phyloP scores from a whole-genome alignment of 2,888 invertebrate species.

The Amblyjoppa fuscipennis region DNA sequence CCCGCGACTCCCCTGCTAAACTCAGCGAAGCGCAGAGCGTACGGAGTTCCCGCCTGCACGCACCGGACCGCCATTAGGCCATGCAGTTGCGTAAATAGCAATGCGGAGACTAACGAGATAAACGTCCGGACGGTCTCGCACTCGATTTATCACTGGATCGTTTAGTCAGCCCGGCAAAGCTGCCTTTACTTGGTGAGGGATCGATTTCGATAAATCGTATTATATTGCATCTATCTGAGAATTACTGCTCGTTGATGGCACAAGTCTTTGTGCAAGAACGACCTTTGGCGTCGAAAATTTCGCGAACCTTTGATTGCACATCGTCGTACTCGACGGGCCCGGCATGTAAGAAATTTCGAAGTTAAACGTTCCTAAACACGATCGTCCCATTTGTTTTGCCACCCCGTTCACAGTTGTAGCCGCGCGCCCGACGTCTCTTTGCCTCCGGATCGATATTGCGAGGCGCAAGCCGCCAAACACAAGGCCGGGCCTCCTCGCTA shows the following conservation, averaged over 20 bases:
- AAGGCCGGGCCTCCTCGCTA: conserved; percentile 45
- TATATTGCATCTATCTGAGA: no score
- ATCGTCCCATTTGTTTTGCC: conserved; percentile 15
- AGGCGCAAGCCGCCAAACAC: conserved; percentile 58
- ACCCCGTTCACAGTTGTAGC: conserved; percentile 29
- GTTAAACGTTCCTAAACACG: background rate
- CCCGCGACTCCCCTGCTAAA: background rate
- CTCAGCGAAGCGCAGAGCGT: background rate
- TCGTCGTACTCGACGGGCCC: background rate
- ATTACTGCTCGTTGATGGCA: no score
- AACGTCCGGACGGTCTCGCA: no score
- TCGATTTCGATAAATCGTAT: no score
- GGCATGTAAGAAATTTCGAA: background rate
- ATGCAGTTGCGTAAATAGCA: background rate
- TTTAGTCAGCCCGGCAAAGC: no score
- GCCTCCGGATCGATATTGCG: conserved; percentile 65
- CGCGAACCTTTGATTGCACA: background rate
- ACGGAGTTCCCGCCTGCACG: background rate
- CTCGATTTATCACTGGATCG: no score
- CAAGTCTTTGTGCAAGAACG: background rate
- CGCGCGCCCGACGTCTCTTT: conserved; percentile 44
- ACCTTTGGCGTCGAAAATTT: background rate
- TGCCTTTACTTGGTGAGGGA: no score
- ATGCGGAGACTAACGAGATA: no score
- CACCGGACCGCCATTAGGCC: background rate